Evolutionary conservation across 2,113 vertebrate species (phyloP).

Genomic region (Xiphorhynchus elegans): DNA sequence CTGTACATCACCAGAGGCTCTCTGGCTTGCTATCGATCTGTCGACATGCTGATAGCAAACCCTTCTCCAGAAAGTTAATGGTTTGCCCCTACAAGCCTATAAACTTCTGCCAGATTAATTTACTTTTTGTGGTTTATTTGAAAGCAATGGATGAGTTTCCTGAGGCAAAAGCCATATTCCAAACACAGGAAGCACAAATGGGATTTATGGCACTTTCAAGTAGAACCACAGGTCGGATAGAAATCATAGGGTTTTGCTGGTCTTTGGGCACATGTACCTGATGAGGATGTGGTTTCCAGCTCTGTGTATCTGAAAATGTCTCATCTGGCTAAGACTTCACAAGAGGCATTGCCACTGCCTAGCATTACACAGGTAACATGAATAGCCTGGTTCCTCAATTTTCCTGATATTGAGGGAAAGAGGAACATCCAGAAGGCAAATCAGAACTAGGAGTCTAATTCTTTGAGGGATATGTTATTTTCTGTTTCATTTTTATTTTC

Average conservation of each 20-base stretch:
- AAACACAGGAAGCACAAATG: background rate
- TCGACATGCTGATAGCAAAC: background rate
- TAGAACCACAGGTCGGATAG: background rate
- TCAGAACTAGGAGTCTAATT: background rate
- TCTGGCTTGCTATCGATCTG: background rate
- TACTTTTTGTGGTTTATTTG: background rate
- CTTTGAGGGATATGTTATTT: background rate
- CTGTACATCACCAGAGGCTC: background rate
- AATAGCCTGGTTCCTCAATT: background rate
- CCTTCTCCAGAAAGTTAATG: background rate
- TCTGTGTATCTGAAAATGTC: background rate
- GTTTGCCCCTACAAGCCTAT: background rate
- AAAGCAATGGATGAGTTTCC: background rate
- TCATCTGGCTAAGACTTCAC: background rate
- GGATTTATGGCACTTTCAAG: background rate
- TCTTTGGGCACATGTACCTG: background rate
- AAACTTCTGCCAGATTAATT: background rate
- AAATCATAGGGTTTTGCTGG: background rate
- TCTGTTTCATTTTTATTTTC: background rate
- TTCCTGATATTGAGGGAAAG: background rate
- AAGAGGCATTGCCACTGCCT: background rate
- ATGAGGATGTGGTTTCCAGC: background rate
- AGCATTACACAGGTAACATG: background rate
- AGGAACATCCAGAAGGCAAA: background rate
- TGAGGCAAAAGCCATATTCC: background rate